Evolutionary conservation across 2,797 vertebrate species (phyloP).

Genomic region (Channallabes apus): DNA sequence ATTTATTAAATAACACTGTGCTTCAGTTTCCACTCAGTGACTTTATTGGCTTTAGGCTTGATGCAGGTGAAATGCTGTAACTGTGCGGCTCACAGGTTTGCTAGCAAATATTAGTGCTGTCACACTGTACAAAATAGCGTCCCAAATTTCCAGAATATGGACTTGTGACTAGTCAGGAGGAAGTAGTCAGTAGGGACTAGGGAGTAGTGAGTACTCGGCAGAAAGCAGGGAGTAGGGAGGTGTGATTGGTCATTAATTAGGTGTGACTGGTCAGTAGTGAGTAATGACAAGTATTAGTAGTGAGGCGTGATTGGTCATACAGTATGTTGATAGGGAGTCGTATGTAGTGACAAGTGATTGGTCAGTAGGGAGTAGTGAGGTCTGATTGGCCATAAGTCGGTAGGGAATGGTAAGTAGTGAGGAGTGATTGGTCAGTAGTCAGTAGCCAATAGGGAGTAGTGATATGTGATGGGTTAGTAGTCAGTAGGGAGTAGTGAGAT

Average conservation of each 20-base stretch:
- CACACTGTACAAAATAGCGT: not conserved
- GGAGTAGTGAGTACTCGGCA: not conserved
- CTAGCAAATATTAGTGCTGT: not conserved
- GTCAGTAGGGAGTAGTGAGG: not conserved
- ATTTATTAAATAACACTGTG: not conserved
- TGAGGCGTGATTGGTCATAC: not conserved
- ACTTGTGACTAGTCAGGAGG: not conserved
- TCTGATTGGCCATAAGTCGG: not conserved
- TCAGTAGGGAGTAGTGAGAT: no score
- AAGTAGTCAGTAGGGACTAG: not conserved
- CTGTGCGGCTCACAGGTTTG: not conserved
- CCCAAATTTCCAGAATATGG: not conserved
- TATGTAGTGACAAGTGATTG: no score
- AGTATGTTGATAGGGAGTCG: not conserved
- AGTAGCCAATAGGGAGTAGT: no score
- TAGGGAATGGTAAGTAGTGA: not conserved
- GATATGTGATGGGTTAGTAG: no score
- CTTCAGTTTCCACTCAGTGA: not conserved
- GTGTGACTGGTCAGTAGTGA: no score
- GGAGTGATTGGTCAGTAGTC: no score
- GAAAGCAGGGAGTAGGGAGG: no score
- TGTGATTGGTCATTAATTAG: no score
- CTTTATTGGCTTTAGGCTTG: not conserved
- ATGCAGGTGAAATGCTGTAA: no score
- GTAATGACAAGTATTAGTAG: no score